Evolutionary conservation across 2,888 invertebrate species (phyloP), one percentile per base, ranked within the genome.

Genomic region (Abscondita cerata): DNA sequence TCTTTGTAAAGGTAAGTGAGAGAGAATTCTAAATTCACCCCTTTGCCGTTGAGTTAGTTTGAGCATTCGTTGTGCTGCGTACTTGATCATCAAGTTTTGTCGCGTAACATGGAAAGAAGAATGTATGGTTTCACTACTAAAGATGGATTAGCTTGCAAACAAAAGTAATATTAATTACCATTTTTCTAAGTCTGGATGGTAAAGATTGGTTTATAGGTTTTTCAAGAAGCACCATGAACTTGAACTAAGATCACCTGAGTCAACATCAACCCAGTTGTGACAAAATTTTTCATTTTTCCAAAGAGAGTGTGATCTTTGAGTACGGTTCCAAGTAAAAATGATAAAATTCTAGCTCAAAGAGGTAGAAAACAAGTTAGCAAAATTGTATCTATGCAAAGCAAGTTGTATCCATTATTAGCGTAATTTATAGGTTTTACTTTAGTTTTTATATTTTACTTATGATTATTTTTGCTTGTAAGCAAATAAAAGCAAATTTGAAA

Each of bases 101-200:
- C n/a, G n/a, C n/a, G n/a, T 18, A 52, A 62, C 38, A 57, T 63
- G 56, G 68, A 70, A 40, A 48, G 51, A 6, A 54, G 62, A 33
- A 64, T 65, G 57, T 69, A 68, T 56, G 68, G 68, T 38, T 50
- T 69, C 19, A 64, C 64, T 11, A 48, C 52, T 15, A 65, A 59
- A 40, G 52, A 41, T 44, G 40, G 69, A 56, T 48, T 58, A 68
- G 38, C 64, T 59, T 52, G 63, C 68, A 12, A 63, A 68, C 34
- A 31, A 38, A 46, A 64, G 62, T 38, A 52, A 57, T 12, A 62
- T 68, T 15, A 15, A 47, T 12, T 68, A 70, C 54, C 59, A 58
- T 13, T 71, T 70, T 55, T 65, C 65, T 18, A 52, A 52, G 64
- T 41, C 44, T 64, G 12, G 69, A 68, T 11, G 71, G 69, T 46